Base-by-base conservation (phyloP, 2,888 invertebrate species). In the Graphium colonna region DNA sequence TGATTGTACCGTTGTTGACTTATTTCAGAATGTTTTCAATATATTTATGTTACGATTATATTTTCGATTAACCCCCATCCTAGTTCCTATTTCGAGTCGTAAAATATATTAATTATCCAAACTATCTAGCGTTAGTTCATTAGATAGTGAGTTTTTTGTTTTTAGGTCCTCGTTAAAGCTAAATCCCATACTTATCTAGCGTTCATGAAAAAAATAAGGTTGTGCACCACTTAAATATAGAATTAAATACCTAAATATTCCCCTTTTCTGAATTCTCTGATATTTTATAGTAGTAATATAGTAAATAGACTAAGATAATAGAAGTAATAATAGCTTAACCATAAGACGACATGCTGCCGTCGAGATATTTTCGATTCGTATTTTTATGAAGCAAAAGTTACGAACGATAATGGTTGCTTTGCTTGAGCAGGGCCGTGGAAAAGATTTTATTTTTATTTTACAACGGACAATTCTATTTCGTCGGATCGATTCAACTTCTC, bases 311-410 rank as follows among this genome's bases (percentile, higher is more conserved):
- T 85, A 88, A 87, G 86, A 66, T 62, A 70, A 75, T 85, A 85
- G 82, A 62, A 79, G 68, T 86, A 82, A 83, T 76, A 63, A 79
- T 88, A 89, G 89, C 86, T 87, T 89, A 84, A 79, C 71, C 69
- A 75, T 84, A 82, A 86, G 82, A 77, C 76, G 86, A 79, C 82
- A 74, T 71, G 83, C 82, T 73, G 82, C 81, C 82, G 88, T 88
- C 84, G 73, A 83, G 72, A 85, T 87, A 88, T 87, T 89, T 88
- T 88, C 85, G 84, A 89, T 87, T 88, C 86, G 88, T 88, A 86
- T 89, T 88, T 89, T 88, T 87, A 86, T 87, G 87, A 84, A 83
- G 82, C 85, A 86, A 86, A 86, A 83, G 82, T 84, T 85, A 82
- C 86, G 88, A 88, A 86, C 76, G 88, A 83, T 71, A 72, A 74